phyloP scores from a whole-genome alignment of 37 sponge, comb jelly and placozoan genomes.

The Chondrilla cf. caribensis region DNA sequence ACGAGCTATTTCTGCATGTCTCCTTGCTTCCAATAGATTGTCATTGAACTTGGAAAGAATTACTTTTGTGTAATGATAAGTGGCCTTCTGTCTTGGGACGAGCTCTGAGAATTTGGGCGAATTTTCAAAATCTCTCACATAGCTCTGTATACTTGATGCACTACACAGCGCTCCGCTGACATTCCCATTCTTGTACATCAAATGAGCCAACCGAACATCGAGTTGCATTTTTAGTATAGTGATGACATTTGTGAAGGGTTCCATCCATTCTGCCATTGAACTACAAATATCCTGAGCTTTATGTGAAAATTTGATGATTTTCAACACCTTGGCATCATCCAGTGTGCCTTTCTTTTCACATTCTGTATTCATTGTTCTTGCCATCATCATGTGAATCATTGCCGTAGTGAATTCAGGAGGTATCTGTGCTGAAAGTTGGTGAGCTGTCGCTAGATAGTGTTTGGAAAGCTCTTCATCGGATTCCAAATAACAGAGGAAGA shows the following conservation, averaged over 20 bases:
- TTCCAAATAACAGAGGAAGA: background rate
- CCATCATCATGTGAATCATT: background rate
- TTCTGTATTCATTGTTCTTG: background rate
- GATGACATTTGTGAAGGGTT: slow-evolving; percentile 6
- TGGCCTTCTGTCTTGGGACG: background rate
- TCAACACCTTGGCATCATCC: background rate
- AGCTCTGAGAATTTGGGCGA: background rate
- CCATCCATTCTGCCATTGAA: background rate
- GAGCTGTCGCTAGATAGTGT: background rate
- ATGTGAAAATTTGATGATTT: background rate
- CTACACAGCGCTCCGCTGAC: no score
- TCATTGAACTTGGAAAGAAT: background rate
- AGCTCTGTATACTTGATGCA: no score
- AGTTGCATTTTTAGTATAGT: background rate
- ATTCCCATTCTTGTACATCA: background rate
- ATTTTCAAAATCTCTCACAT: no score
- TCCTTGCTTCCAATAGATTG: background rate
- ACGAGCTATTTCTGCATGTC: background rate
- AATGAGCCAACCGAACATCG: background rate
- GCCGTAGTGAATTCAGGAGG: background rate
- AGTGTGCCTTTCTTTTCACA: background rate
- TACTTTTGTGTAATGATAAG: background rate
- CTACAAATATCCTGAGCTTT: background rate
- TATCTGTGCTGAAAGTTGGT: background rate
- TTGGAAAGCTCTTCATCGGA: background rate